Percentiles rank a stretch among this genome's conserved stretches.
Conservation (phyloP, 2,797 vertebrate species). For the Nyctibius grandis region DNA sequence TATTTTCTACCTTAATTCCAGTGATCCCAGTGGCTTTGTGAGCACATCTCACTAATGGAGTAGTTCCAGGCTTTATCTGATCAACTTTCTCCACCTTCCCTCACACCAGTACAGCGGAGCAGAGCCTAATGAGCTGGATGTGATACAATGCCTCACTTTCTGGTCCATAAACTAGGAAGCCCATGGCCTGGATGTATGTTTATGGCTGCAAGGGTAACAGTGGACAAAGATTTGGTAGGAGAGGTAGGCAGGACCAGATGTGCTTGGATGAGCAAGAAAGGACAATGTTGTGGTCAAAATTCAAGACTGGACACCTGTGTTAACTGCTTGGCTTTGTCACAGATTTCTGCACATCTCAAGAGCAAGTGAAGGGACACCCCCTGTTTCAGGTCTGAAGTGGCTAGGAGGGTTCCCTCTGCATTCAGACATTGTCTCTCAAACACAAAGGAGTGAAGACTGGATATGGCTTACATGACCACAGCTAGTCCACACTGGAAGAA, state of each 20-base stretch:
- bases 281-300: background rate
- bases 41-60: background rate
- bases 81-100: background rate
- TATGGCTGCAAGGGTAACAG: background rate
- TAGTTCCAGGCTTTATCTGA: background rate
- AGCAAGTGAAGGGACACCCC: background rate
- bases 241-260: background rate
- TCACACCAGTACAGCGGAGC: background rate
- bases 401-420: background rate
- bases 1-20: background rate
- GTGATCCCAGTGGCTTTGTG: background rate
- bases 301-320: background rate
- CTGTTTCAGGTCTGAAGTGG: background rate
- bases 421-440: background rate
- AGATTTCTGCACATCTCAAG: background rate
- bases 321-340: background rate
- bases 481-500: background rate
- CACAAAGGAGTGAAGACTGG: background rate
- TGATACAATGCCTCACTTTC: background rate
- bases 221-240: background rate
- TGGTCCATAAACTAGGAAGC: background rate
- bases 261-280: background rate
- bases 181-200: background rate
- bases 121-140: background rate
- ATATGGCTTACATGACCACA: background rate